Evolutionary conservation across 2,888 invertebrate genomes (phyloP), one percentile per base, ranked within the genome.

Genomic region (Eilema sororculum): DNA sequence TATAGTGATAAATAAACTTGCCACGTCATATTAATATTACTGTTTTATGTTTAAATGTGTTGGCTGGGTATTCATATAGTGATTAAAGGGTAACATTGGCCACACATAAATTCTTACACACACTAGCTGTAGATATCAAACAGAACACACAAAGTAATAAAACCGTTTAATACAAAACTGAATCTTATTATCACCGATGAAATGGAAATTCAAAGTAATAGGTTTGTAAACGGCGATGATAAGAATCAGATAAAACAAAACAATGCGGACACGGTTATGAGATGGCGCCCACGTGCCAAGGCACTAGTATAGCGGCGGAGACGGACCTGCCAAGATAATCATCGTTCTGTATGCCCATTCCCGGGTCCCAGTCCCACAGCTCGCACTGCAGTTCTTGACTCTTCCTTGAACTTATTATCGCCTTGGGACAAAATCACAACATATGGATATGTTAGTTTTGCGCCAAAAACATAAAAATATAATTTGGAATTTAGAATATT

Each of bases 271-370:
- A 86, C 81, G 79, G 79, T 75, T 79, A 87, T 84, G 81, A 84
- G 80, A 86, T 79, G 82, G 85, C 84, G 86, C 84, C 86, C 84
- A 71, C 79, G 28, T 28, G 59, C 20, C 83, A 80, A 82, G 77
- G 81, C 86, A 80, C 81, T 79, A 77, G 74, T 25, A n/a, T 81
- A 76, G 80, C 82, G 77, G 82, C 82, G 82, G 80, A 85, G 87
- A 93, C 96, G 96, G 96, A 98, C 98, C 98, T 98, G 96, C 98
- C 98, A 94, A 98, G 97, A 93, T 96, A 96, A 96, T 98, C 98
- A 96, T 98, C 97, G 95, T 96, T 97, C 92, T 96, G 96, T 87
- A 97, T 96, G 91, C 97, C 97, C 95, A 98, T 96, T 86, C 96
- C 97, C 85, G 97, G 96, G 96, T 98, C 98, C 96, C 97, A 98